Evolutionary conservation across 2,888 invertebrate genomes (phyloP).

Genomic region (Hymenopus coronatus): DNA sequence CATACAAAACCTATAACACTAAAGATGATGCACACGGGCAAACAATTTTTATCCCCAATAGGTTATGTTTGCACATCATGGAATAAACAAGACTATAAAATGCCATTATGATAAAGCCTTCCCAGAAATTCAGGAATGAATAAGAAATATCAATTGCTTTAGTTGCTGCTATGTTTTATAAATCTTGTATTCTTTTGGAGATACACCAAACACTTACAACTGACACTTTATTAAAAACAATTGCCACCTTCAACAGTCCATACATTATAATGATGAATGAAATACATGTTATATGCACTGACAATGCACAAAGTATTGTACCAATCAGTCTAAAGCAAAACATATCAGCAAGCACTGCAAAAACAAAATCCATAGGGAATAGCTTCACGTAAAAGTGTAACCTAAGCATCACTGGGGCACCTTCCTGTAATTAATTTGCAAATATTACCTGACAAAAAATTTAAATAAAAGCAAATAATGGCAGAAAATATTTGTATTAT

Average conservation of each 20-base stretch:
- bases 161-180: not conserved
- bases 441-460: not conserved
- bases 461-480: not conserved
- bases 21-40: too few relatives aligned
- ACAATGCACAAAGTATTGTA: slow-evolving; percentile 18
- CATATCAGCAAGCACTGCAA: slow-evolving; percentile 20
- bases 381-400: not conserved
- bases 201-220: not conserved
- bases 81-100: too few relatives aligned
- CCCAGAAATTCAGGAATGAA: not conserved
- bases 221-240: not conserved
- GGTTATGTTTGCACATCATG: too few relatives aligned
- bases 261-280: not conserved
- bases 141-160: not conserved
- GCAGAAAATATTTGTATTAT: not conserved
- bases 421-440: not conserved
- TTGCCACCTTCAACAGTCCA: not conserved
- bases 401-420: not conserved
- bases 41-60: too few relatives aligned
- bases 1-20: too few relatives aligned
- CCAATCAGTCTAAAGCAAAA: slow-evolving; percentile 23
- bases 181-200: not conserved
- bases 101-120: not conserved
- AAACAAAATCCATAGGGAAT: not conserved
- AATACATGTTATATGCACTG: slow-evolving; percentile 10